Conservation (phyloP, 2,888 invertebrate species). For the Rhagium mordax region DNA sequence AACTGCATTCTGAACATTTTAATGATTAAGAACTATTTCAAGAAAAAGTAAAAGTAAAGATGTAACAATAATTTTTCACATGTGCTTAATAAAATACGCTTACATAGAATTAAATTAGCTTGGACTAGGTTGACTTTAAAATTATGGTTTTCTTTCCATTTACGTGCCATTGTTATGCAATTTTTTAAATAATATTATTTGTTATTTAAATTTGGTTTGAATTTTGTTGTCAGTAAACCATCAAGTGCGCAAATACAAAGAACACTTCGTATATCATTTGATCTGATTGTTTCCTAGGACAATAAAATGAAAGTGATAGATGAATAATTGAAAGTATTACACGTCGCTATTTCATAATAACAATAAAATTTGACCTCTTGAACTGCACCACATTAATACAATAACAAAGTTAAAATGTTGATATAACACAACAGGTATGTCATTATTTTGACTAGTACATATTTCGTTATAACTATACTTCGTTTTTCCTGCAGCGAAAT, state of each 20-base stretch:
- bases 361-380: conserved; percentile 1
- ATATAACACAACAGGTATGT: background rate
- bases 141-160: too few species aligned
- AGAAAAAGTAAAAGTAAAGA: too few species aligned
- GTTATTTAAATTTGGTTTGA: background rate
- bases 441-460: background rate
- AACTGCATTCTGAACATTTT: too few species aligned
- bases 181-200: background rate
- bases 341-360: background rate
- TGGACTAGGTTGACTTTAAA: too few species aligned
- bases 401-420: background rate
- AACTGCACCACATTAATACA: background rate
- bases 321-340: conserved; percentile 34
- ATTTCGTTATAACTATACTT: background rate
- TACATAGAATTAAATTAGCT: too few species aligned
- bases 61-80: too few species aligned
- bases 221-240: background rate
- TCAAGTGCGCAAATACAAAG: background rate
- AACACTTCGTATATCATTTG: background rate
- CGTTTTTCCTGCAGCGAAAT: background rate
- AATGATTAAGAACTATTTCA: too few species aligned
- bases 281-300: conserved; percentile 14
- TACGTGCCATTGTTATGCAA: too few species aligned
- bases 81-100: too few species aligned
- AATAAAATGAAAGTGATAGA: conserved; percentile 33